phyloP scores from a whole-genome alignment of 2,113 vertebrate species.

The Seriola quinqueradiata region DNA sequence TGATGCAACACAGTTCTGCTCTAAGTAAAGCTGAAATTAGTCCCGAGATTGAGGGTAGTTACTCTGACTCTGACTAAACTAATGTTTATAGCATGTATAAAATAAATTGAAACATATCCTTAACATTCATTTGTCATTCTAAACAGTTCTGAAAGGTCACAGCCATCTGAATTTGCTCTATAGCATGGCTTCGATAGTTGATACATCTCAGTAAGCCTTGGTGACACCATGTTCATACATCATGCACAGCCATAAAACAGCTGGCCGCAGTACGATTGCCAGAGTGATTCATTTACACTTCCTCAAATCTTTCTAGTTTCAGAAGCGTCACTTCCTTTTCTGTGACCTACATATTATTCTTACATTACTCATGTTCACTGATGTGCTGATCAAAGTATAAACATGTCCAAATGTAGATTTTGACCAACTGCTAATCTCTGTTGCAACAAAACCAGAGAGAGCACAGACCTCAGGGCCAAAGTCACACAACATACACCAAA shows the following conservation, averaged over 20 bases:
- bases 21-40: slow-evolving; percentile 4
- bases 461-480: no score
- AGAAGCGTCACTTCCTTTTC: slow-evolving; percentile 50
- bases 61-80: background rate
- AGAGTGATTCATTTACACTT: slow-evolving; percentile 64
- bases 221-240: slow-evolving; percentile 24
- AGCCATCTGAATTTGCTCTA: background rate
- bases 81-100: background rate
- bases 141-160: slow-evolving; percentile 1
- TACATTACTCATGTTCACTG: slow-evolving; percentile 10
- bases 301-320: slow-evolving; percentile 54
- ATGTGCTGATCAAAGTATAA: slow-evolving; percentile 21
- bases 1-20: slow-evolving; percentile 26
- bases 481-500: no score
- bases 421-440: background rate
- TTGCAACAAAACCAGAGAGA: background rate
- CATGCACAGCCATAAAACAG: slow-evolving; percentile 27
- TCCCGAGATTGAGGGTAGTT: background rate
- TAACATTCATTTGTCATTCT: background rate
- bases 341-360: slow-evolving; percentile 22
- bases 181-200: background rate
- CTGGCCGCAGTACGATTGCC: slow-evolving; percentile 38
- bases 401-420: background rate
- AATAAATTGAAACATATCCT: background rate
- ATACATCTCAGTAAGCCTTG: background rate